Evolutionary conservation across 2,797 vertebrate species (phyloP), one percentile per base, ranked within the genome.

Genomic region (Neosalanx taihuensis): DNA sequence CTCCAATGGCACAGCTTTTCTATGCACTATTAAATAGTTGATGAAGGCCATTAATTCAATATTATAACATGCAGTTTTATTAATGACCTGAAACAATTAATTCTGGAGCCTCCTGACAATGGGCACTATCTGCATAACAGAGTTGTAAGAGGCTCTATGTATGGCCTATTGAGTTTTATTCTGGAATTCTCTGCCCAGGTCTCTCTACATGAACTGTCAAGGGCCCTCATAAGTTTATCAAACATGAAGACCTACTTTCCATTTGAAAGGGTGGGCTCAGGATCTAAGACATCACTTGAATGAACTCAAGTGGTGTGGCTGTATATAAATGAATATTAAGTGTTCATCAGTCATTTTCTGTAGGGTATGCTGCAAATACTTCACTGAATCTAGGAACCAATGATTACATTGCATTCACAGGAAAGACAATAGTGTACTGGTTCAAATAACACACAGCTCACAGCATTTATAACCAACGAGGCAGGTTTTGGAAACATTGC

Each of bases 161-260:
- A 60, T 61, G 37, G 9, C 41, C 41, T 59, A 20, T 65, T 72
- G 62, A 13, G 67, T 75, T 79, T 74, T 76, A 80, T 73, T 79
- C 56, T 62, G 65, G 69, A 56, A 74, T 73, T 64, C 72, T 84
- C 79, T 60, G 69, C 81, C 76, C 59, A 66, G 69, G 26, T 63
- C 51, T 73, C 77, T 51, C 59, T 51, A 72, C 76, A 81, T 72
- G 83, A 82, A 79, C 81, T 86, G 86, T 91, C 89, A 87, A 90
- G 85, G 84, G 85, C 89, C 76, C 88, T 93, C 88, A 92, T 91
- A 91, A 91, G 87, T 93, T 92, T 87, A 90, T 92, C 89, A 91
- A 81, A 87, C 87, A 90, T 82, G 85, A 87, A 90, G 91, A 91
- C 77, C 88, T 86, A 80, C 70, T 92, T 92, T 91, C 84, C 90